phyloP scores from a whole-genome alignment of 2,888 invertebrate genomes.

The Megastigmus dorsalis region DNA sequence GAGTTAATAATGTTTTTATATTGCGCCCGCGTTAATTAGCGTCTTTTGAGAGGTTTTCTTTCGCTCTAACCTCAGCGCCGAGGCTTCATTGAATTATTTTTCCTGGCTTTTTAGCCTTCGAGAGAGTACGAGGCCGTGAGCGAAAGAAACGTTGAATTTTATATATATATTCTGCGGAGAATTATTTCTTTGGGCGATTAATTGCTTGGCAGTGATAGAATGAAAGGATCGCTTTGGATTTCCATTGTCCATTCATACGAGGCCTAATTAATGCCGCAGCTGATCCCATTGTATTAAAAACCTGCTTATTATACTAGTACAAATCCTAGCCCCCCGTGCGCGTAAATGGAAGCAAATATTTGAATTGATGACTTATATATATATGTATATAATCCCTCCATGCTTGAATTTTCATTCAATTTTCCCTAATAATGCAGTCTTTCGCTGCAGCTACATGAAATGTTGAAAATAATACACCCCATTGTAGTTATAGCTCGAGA shows the following conservation, averaged over 20 bases:
- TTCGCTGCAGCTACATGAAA: not conserved
- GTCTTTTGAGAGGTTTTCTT: too few species aligned
- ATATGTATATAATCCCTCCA: too few species aligned
- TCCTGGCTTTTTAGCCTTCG: too few species aligned
- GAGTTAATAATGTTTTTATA: constrained; percentile 23
- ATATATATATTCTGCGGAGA: too few species aligned
- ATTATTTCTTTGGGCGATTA: constrained; percentile 12
- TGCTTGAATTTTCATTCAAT: not conserved
- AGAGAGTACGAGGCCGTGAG: too few species aligned
- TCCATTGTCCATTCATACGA: constrained; percentile 17
- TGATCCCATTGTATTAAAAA: constrained; percentile 26
- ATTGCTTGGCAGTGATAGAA: constrained; percentile 6
- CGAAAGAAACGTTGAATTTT: too few species aligned
- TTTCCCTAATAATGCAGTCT: not conserved
- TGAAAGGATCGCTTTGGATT: not conserved
- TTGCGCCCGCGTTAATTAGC: constrained; percentile 17
- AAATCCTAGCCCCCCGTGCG: not conserved
- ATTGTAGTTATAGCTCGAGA: too few species aligned
- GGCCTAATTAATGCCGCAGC: constrained; percentile 29
- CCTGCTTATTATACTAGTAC: constrained; percentile 10
- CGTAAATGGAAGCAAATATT: not conserved
- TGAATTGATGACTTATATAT: too few species aligned
- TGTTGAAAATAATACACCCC: too few species aligned
- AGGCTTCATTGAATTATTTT: too few species aligned
- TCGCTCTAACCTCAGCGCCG: too few species aligned